Conservation (phyloP, 2,113 vertebrate species). For the Merops nubicus region DNA sequence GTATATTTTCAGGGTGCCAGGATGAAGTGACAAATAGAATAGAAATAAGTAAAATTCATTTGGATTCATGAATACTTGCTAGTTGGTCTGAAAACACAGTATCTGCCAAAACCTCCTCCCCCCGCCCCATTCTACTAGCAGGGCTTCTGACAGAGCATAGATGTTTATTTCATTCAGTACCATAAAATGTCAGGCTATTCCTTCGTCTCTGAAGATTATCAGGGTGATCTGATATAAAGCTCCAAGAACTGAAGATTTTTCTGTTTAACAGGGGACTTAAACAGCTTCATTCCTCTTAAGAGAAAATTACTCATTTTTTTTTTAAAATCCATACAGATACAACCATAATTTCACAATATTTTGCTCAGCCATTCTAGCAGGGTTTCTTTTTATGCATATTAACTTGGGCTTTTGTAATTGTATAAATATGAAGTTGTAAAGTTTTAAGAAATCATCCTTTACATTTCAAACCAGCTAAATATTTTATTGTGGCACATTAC, state of each 20-base stretch:
- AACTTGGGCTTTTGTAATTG: neutral
- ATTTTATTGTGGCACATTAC: neutral
- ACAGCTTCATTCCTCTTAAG: neutral
- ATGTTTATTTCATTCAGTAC: conserved; percentile 36
- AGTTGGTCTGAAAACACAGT: neutral
- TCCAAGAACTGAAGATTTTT: neutral
- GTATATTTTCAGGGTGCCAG: neutral
- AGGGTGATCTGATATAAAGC: neutral
- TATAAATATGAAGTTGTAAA: too few relatives aligned
- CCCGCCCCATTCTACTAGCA: too few relatives aligned
- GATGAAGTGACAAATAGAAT: neutral
- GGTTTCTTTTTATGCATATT: neutral
- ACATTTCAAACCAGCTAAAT: neutral
- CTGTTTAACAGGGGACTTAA: neutral
- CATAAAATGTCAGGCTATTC: neutral
- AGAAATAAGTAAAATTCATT: neutral
- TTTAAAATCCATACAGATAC: neutral
- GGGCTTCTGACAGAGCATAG: neutral
- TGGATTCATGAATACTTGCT: neutral
- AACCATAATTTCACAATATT: neutral
- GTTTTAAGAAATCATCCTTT: neutral
- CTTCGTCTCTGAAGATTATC: conserved; percentile 19
- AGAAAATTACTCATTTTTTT: neutral
- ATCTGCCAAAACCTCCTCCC: neutral
- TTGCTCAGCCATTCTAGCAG: neutral